A percentile compares a stretch with the other conserved stretches of the same genome.
These are phyloP conservation scores for Pocota personata DNA, from an alignment of 2,888 invertebrate genomes.

Conservation along the genomic window DNA sequence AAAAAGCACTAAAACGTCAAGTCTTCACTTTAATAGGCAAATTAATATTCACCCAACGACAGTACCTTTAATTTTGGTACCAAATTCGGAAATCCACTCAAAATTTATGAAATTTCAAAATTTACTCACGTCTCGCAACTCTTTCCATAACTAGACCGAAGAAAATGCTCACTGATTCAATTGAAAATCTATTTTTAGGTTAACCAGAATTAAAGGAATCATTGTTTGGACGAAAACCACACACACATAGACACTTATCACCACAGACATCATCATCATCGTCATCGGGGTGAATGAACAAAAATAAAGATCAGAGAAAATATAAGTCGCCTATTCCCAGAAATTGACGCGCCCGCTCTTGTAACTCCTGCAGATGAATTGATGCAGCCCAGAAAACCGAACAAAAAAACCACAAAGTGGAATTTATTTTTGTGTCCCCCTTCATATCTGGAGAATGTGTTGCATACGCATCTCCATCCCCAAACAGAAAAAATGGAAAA, in stretches of 20 bases:
- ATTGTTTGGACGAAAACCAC: conserved; percentile 43
- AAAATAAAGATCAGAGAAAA: conserved; percentile 38
- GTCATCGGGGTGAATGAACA: conserved; percentile 53
- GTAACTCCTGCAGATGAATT: conserved; percentile 6
- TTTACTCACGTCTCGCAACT: conserved; percentile 48
- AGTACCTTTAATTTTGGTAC: neutral
- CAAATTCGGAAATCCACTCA: conserved; percentile 40
- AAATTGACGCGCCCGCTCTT: neutral
- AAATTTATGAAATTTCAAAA: conserved; percentile 34
- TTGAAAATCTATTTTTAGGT: conserved; percentile 57
- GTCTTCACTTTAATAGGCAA: neutral
- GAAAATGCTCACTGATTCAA: conserved; percentile 32
- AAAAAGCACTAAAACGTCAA: conserved; percentile 28
- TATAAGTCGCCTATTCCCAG: conserved; percentile 19
- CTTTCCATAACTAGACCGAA: neutral
- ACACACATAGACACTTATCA: neutral
- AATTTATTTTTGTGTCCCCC: conserved; percentile 31
- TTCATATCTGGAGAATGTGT: neutral
- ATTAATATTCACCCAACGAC: conserved; percentile 46
- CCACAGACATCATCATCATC: conserved; percentile 16
- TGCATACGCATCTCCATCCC: neutral
- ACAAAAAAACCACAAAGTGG: neutral
- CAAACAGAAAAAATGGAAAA: neutral
- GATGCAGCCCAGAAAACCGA: neutral
- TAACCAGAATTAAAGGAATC: conserved; percentile 37